Evolutionary conservation across 1,140 invertebrate species (phyloP).

Genomic region (Acyrthosiphon pisum): DNA sequence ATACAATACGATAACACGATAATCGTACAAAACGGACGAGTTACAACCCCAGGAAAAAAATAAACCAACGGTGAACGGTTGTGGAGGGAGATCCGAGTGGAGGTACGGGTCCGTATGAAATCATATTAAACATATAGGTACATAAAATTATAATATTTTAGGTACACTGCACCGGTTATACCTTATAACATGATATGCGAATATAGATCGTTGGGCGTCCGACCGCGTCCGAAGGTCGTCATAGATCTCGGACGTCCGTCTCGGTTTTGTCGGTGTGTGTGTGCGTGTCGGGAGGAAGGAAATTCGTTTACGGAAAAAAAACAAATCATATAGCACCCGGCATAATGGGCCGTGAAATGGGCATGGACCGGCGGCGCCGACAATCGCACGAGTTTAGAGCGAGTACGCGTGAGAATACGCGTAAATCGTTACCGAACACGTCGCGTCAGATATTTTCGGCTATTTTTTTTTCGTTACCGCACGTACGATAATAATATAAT

Average conservation of each 20-base stretch:
- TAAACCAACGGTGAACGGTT: background rate
- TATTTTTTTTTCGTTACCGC: background rate
- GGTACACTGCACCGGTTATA: background rate
- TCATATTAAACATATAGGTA: background rate
- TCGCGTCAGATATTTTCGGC: background rate
- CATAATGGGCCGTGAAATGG: constrained; percentile 27
- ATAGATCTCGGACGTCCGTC: background rate
- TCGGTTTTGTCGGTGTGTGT: background rate
- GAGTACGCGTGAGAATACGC: background rate
- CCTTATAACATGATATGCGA: background rate
- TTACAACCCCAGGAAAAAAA: background rate
- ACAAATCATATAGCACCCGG: background rate
- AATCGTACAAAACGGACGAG: background rate
- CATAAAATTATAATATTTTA: background rate
- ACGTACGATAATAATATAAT: background rate
- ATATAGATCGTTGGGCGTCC: background rate
- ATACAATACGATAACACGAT: constrained; percentile 35
- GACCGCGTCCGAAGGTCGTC: background rate
- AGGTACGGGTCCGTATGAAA: background rate
- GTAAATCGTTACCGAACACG: constrained; percentile 10
- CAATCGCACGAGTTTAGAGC: background rate
- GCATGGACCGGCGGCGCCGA: background rate
- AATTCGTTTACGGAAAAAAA: constrained; percentile 26
- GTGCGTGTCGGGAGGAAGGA: too few relatives aligned
- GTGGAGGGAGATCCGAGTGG: background rate